These are phyloP conservation scores for Carollia perspicillata DNA, from an alignment of 2,113 vertebrate genomes.

Conservation along the genomic window DNA sequence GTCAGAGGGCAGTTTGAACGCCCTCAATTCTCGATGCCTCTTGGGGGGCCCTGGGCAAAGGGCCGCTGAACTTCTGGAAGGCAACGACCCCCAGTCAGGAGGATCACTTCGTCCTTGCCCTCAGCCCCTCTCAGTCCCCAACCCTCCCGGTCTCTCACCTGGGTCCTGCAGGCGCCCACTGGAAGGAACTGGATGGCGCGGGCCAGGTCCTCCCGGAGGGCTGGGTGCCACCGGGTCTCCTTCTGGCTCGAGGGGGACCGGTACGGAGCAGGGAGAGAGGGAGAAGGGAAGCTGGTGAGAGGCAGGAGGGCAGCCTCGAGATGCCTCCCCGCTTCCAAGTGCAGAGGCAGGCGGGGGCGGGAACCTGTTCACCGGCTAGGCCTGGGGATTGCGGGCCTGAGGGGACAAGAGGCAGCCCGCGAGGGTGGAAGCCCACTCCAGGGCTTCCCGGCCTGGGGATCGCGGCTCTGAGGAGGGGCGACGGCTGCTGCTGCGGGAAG, in stretches of 20 bases:
- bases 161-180: conserved; percentile 11
- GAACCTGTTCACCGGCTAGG: background rate
- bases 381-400: background rate
- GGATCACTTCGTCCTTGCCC: background rate
- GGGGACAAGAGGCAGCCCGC: background rate
- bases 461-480: too few relatives aligned
- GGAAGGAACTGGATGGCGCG: background rate
- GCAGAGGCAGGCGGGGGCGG: background rate
- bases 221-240: background rate
- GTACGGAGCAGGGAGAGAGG: background rate
- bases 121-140: background rate
- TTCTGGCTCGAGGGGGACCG: background rate
- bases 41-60: background rate
- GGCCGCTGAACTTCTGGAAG: background rate
- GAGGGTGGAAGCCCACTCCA: background rate
- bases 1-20: background rate
- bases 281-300: background rate
- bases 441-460: background rate
- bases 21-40: background rate
- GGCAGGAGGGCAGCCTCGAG: background rate
- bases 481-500: rapidly evolving
- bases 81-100: background rate
- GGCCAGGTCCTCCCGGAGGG: background rate
- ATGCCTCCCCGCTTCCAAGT: background rate
- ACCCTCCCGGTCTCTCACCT: conserved; percentile 19